Evolutionary conservation across 1,140 invertebrate genomes (phyloP).

Genomic region (Dendroctonus valens): DNA sequence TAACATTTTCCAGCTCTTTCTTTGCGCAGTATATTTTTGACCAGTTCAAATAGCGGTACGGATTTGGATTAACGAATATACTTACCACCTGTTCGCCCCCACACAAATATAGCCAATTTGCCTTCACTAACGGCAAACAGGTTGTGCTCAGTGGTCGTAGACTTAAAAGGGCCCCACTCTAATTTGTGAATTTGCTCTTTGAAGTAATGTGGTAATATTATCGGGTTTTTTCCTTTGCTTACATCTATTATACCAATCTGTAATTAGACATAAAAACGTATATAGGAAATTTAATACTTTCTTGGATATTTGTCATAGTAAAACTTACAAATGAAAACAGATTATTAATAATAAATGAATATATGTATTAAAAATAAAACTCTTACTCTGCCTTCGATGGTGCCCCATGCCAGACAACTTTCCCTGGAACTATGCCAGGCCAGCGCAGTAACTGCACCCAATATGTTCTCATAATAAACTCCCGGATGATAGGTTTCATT

Average conservation of each 20-base stretch:
- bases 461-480: conserved; percentile 68
- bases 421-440: conserved; percentile 78
- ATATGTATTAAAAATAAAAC: conserved; percentile 4
- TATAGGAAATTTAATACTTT: too few relatives aligned
- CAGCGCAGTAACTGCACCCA: conserved; percentile 67
- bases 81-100: too few relatives aligned
- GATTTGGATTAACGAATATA: too few relatives aligned
- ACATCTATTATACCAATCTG: conserved; percentile 58
- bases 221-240: conserved; percentile 43
- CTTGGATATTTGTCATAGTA: too few relatives aligned
- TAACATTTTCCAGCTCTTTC: too few relatives aligned
- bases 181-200: conserved; percentile 49
- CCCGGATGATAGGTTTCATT: conserved; percentile 39
- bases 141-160: conserved; percentile 40
- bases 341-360: background rate
- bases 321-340: too few relatives aligned
- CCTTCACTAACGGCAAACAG: conserved; percentile 57
- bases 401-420: conserved; percentile 70
- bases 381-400: conserved; percentile 68
- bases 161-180: conserved; percentile 52
- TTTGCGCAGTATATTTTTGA: too few relatives aligned
- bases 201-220: conserved; percentile 51
- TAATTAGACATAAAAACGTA: background rate
- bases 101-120: conserved; percentile 53
- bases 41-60: too few relatives aligned